Evolutionary conservation across 2,113 vertebrate genomes (phyloP), one percentile per base, ranked within the genome.

Genomic region (Anoplopoma fimbria): DNA sequence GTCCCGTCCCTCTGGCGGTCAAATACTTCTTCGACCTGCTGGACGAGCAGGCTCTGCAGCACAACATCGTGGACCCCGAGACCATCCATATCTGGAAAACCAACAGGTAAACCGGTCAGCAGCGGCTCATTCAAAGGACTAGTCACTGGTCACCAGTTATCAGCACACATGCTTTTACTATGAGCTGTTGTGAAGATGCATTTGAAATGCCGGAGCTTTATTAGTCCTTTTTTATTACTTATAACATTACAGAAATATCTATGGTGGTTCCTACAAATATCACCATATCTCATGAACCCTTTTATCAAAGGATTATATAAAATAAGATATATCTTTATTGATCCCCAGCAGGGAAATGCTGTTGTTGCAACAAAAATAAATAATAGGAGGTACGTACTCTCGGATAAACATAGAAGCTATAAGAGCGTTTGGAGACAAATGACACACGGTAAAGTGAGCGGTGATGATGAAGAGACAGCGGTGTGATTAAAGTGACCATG

Each of bases 51-150:
- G 98, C 98, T 0, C 77, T 95, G 60, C 96, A 96, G 89, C 96
- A 99, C 2, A 96, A 95, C 81, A 99, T 99, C 2, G 77, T 91
- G 0, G 98, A 99, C 93, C 95, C 97, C 0, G 98, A 99, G 93
- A 99, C 98, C 33, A 97, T 99, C 75, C 98, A 99, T 68, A 99
- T 99, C 94, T 99, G 98, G 98, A 99, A 99, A 91, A 99, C 98
- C 88, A 99, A 99, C 95, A 99, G 98, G 98, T 99, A 86, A 55
- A 62, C 58, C 14, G 19, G 53, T 36, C 23, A 61, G 65, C 38
- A 17, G 34, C 51, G 0, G 4, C 55, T 45, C 25, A 13, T 19
- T 57, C 14, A 6, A 33, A 8, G 2, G 17, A 63, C 34, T 27
- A 29, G 58, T 63, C 60, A 4, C 36, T 40, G 38, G 42, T 17